Conservation (phyloP, 2,797 vertebrate genomes). For the Potorous gilbertii region DNA sequence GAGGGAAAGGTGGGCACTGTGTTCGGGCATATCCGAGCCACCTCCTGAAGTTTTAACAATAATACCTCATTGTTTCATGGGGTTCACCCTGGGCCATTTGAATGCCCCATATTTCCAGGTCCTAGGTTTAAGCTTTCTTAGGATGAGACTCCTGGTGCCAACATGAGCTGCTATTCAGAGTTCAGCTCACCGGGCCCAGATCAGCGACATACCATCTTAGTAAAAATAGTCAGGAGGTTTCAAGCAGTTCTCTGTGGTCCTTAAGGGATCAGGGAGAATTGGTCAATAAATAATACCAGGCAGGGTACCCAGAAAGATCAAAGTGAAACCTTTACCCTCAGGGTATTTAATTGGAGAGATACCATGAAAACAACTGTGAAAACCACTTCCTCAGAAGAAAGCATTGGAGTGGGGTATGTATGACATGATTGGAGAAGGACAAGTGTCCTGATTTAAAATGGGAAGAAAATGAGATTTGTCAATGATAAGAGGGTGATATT, state of each 20-base stretch:
- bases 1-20: too few species aligned
- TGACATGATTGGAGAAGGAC: background rate
- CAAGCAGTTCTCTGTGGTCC: background rate
- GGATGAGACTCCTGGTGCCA: too few species aligned
- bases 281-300: background rate
- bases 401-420: background rate
- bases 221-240: too few species aligned
- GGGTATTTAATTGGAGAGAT: background rate
- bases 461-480: background rate
- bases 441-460: background rate
- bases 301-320: too few species aligned
- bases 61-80: too few species aligned
- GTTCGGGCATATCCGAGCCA: too few species aligned
- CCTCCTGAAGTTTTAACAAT: too few species aligned
- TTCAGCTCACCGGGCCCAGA: too few species aligned
- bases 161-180: background rate
- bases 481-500: background rate
- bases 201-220: too few species aligned
- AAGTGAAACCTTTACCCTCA: too few species aligned
- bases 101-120: too few species aligned
- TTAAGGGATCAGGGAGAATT: background rate
- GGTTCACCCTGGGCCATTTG: too few species aligned
- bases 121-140: background rate
- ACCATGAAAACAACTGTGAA: background rate
- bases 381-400: fast-evolving